Base-by-base conservation (phyloP, 2,888 invertebrate genomes). In the Aradus depressus region DNA sequence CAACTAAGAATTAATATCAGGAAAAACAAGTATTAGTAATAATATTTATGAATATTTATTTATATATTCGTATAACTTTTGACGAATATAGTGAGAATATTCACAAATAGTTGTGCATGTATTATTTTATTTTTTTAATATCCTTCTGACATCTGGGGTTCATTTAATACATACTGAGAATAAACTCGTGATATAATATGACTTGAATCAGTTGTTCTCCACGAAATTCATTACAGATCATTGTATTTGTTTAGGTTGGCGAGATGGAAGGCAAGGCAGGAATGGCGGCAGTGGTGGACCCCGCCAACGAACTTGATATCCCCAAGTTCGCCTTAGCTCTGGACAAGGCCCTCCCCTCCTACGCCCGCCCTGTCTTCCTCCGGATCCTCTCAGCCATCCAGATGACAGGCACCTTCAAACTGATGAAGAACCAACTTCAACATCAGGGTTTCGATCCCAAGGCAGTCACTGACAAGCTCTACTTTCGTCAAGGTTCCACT, bases 211-310 rank as follows among this genome's bases (percentile, higher is more conserved):
- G n/a, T n/a, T n/a, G n/a, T n/a, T n/a, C n/a, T 31, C 31, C n/a
- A 10, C 10, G 31, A 31, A 12, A 37, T 16, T 37, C 10, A 37
- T 12, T 10, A 8, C 8, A 8, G 12, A 10, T 37, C 14, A 12
- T 50, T 51, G 42, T 54, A 8, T 32, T 12, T 12, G 58, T 61
- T 1, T 65, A 86, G 85, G 75, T 88, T 58, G 84, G 85, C 1
- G 75, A 77, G 54, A 76, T 79, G 44, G 88, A 89, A 64, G 95
- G 95, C 0, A 79, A 83, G 62, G 92, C 90, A 14, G 95, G 95
- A 57, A 96, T 96, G 95, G 90, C 82, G 18, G 89, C 91, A 18
- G 77, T 95, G 51, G 84, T 83, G 16, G 86, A 88, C 67, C 74
- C 77, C 3, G 68, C 75, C 2, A 70, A 75, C 26, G 66, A 71